Conservation (phyloP, 2,888 invertebrate genomes). For the Ophioninae sp. region DNA sequence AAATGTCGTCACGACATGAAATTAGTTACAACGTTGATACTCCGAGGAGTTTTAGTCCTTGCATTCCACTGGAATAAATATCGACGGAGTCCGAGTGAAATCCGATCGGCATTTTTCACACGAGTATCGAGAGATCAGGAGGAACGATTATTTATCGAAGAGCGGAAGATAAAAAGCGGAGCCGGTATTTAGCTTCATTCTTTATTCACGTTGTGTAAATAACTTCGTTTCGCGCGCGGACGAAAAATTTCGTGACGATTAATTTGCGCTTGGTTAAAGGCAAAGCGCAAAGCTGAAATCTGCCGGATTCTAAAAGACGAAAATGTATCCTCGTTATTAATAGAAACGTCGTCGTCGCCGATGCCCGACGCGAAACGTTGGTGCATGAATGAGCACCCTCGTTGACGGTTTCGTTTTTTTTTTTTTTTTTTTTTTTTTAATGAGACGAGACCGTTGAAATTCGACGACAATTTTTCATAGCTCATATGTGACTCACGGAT, state of each 20-base stretch:
- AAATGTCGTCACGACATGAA: slow-evolving; percentile 57
- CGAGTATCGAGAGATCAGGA: background rate
- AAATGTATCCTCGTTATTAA: slow-evolving; percentile 70
- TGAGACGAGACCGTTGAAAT: slow-evolving; percentile 77
- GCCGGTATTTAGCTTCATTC: background rate
- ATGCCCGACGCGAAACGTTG: slow-evolving; percentile 11
- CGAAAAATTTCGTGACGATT: slow-evolving; percentile 69
- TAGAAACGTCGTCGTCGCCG: slow-evolving; percentile 68
- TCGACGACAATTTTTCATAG: slow-evolving; percentile 75
- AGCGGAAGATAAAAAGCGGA: background rate
- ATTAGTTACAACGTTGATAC: slow-evolving; percentile 51
- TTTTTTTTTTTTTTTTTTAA: slow-evolving; percentile 68
- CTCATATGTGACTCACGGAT: slow-evolving; percentile 34
- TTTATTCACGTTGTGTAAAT: slow-evolving; percentile 13
- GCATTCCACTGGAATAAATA: slow-evolving; percentile 21
- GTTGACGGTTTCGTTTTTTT: slow-evolving; percentile 69
- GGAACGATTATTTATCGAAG: background rate
- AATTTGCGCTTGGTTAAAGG: slow-evolving; percentile 75
- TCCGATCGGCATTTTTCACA: background rate
- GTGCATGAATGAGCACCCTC: slow-evolving; percentile 45
- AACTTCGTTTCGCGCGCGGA: slow-evolving; percentile 21
- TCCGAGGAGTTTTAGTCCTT: slow-evolving; percentile 8
- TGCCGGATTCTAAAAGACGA: slow-evolving; percentile 53
- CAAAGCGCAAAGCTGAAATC: slow-evolving; percentile 64
- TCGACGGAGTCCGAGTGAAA: slow-evolving; percentile 22